Evolutionary conservation across 2,797 vertebrate species (phyloP).

Genomic region (Muscicapa comitata): DNA sequence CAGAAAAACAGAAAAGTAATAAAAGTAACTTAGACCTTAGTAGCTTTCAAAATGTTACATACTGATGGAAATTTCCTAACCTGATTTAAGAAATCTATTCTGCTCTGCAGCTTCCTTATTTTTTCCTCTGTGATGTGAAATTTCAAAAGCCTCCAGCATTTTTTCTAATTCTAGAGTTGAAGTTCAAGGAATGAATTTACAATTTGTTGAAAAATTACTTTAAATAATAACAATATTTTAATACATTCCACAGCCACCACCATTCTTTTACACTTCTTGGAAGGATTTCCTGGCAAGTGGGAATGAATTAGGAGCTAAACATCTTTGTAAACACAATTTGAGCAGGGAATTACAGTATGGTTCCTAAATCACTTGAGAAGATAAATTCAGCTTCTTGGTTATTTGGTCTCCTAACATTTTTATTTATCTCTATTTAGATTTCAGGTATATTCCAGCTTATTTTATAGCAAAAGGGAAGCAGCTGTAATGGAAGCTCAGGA

Average conservation of each 20-base stretch:
- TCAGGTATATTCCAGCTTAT: background rate
- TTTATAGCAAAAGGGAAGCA: background rate
- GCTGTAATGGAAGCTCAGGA: background rate
- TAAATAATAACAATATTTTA: background rate
- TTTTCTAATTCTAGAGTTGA: background rate
- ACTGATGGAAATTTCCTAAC: conserved; percentile 19
- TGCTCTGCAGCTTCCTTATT: background rate
- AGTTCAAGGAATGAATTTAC: background rate
- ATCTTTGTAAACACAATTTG: background rate
- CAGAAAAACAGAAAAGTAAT: conserved; percentile 22
- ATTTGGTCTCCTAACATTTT: background rate
- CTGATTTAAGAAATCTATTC: background rate
- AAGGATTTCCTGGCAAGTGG: background rate
- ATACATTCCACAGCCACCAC: background rate
- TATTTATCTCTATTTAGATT: background rate
- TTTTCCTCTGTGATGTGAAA: background rate
- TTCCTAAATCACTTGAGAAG: background rate
- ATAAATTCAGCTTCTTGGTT: background rate
- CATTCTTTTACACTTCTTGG: background rate
- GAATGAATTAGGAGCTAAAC: background rate
- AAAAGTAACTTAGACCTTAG: background rate
- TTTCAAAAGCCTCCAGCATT: background rate
- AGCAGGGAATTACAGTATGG: background rate
- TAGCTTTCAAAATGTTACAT: background rate
- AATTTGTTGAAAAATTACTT: background rate